A percentile compares a stretch with the other conserved stretches of the same genome.
These are phyloP conservation scores for Phrynocephalus guinanensis DNA, from an alignment of 2,797 vertebrate genomes.

Conservation along the genomic window DNA sequence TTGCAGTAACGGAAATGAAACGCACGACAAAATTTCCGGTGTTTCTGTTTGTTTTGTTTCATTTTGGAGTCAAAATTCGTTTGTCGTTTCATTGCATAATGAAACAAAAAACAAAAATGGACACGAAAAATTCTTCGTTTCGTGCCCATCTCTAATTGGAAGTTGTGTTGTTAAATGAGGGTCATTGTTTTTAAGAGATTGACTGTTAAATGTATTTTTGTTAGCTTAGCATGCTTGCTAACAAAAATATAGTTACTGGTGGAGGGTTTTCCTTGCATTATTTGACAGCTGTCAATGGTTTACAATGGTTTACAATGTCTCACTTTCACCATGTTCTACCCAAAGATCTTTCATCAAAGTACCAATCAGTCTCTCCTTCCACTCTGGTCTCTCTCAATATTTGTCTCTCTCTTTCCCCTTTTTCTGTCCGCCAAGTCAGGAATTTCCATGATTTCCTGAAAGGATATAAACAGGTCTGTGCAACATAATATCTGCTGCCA, in stretches of 20 bases:
- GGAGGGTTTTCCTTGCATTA: background rate
- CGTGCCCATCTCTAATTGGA: background rate
- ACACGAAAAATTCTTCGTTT: too few species aligned
- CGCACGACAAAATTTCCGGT: too few species aligned
- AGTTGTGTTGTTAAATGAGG: background rate
- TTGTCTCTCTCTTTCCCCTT: background rate
- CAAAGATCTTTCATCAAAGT: conserved; percentile 57
- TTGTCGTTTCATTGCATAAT: too few species aligned
- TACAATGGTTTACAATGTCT: background rate
- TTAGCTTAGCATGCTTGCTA: too few species aligned
- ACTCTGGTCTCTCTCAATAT: background rate
- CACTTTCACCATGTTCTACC: conserved; percentile 32
- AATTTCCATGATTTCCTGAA: conserved; percentile 65
- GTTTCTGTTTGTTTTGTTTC: too few species aligned
- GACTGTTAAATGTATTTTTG: background rate
- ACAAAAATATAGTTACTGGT: background rate
- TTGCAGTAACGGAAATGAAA: too few species aligned
- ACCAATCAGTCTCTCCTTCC: conserved; percentile 38
- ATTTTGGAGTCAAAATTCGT: too few species aligned
- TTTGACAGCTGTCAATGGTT: background rate
- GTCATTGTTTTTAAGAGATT: background rate
- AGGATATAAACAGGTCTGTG: conserved; percentile 50
- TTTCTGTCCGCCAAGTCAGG: conserved; percentile 51
- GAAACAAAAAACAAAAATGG: too few species aligned
- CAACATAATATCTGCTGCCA: conserved; percentile 39